These are phyloP conservation scores for Sesamia nonagrioides DNA, from an alignment of 1,140 invertebrate species.

Conservation along the genomic window DNA sequence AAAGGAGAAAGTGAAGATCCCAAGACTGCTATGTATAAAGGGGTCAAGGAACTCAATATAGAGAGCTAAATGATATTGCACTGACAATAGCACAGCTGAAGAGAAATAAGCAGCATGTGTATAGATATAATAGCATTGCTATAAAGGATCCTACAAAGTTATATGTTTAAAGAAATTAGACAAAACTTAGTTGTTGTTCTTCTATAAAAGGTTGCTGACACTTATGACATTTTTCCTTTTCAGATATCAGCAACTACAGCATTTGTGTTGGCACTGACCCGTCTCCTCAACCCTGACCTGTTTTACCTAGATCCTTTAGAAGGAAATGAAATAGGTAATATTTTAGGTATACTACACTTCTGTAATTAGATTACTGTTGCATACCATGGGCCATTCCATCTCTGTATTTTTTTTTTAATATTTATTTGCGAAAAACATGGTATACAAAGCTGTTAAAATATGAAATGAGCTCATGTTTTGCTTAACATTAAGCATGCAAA, in stretches of 20 bases:
- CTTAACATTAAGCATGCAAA: no score
- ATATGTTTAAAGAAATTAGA: no score
- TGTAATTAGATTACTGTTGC: conserved; percentile 4
- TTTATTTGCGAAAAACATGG: no score
- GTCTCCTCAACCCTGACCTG: conserved; percentile 73
- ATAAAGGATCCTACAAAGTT: no score
- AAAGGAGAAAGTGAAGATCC: background rate
- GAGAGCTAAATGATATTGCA: background rate
- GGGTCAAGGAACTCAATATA: background rate
- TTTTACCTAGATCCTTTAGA: conserved; percentile 71
- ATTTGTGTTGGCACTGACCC: conserved; percentile 70
- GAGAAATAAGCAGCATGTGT: background rate
- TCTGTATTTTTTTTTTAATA: background rate
- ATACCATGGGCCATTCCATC: background rate
- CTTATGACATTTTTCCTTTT: background rate
- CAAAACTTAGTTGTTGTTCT: no score
- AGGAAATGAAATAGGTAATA: conserved; percentile 70
- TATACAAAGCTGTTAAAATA: no score
- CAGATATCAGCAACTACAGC: conserved; percentile 80
- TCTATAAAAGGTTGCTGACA: background rate
- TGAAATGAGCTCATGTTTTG: no score
- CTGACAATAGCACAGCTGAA: background rate
- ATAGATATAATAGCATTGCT: background rate
- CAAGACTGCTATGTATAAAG: background rate
- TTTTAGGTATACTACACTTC: conserved; percentile 22